Evolutionary conservation across 2,888 invertebrate species (phyloP), one percentile per base, ranked within the genome.

Genomic region (Conistra vaccinii): DNA sequence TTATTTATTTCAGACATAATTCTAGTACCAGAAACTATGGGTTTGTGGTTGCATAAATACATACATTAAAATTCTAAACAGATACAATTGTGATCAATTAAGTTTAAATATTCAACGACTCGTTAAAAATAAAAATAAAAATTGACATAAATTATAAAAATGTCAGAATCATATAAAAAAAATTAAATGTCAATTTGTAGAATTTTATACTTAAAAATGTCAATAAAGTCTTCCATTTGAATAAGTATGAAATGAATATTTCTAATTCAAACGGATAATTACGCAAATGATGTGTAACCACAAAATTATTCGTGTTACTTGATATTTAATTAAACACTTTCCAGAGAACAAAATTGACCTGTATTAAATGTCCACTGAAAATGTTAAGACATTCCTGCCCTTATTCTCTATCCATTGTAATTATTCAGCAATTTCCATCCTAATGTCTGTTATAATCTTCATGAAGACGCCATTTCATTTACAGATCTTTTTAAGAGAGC

Each of bases 401-500:
- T 76, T 65, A 35, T 73, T 69, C 32, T 10, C 58, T 20, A 35
- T 65, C 58, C 61, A 58, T 63, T 68, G 48, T 75, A 65, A 84
- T 83, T 80, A 83, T 83, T 75, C 84, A 73, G 69, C 51, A 10
- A 84, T 81, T 84, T 73, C 69, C 73, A 84, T 78, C 71, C 69
- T 63, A 78, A 84, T 81, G 69, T 65, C 62, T 58, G 61, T 69
- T 69, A 29, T 66, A 61, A 80, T 80, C 72, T 58, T 73, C 29
- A 80, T 29, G 63, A 77, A 70, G 65, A 62, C 72, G 39, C 55
- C 67, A 68, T 69, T 76, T 65, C 26, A 60, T 73, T 63, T 29
- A 62, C 69, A 73, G 45, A 69, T 76, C 23, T 69, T 61, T 39
- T 58, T 35, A 51, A 20, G 23, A 29, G n/a, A 39, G 29, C 45